These are phyloP conservation scores for Yoshiicerus persimilis DNA, from an alignment of 1,140 invertebrate genomes.

Conservation along the genomic window DNA sequence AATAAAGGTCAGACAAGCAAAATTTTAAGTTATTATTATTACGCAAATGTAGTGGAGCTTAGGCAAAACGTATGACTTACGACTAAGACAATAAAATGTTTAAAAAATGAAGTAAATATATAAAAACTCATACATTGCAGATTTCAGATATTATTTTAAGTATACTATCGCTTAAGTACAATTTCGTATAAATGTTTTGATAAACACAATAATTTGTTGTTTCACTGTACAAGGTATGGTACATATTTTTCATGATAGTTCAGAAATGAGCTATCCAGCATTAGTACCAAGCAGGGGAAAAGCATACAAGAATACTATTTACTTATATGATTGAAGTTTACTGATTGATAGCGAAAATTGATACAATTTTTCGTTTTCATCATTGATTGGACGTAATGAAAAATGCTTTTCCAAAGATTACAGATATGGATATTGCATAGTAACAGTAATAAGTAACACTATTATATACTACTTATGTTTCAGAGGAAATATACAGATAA, in stretches of 20 bases:
- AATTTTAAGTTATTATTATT: too few species aligned
- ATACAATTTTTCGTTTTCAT: neutral
- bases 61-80: neutral
- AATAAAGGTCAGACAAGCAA: too few species aligned
- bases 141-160: too few species aligned
- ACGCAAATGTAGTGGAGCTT: too few species aligned
- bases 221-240: neutral
- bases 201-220: too few species aligned
- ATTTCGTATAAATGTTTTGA: too few species aligned
- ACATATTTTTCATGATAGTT: neutral
- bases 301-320: neutral
- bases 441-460: neutral
- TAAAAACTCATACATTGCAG: neutral
- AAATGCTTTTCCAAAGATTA: neutral
- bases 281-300: neutral
- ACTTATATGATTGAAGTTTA: neutral
- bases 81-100: neutral
- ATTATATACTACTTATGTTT: too few species aligned
- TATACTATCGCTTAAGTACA: too few species aligned
- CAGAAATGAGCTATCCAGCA: neutral
- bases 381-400: neutral
- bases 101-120: neutral
- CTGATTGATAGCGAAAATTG: neutral
- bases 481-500: too few species aligned
- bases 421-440: neutral